phyloP scores from a whole-genome alignment of 2,888 invertebrate genomes.

The Agrotis clavis region DNA sequence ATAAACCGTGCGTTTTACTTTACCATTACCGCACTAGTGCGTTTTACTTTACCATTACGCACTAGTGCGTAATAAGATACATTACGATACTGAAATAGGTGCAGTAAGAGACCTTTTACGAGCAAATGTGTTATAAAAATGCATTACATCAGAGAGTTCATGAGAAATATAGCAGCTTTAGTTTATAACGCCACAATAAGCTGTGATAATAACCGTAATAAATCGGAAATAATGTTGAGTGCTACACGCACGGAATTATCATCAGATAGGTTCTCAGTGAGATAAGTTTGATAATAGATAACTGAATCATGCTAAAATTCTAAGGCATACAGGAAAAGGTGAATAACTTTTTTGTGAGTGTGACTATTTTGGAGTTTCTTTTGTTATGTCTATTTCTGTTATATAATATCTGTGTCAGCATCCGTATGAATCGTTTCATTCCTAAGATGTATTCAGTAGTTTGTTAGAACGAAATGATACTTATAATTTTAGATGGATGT shows the following conservation, averaged over 20 bases:
- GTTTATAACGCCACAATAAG: slow-evolving; percentile 63
- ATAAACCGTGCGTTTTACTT: too few relatives aligned
- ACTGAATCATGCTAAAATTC: slow-evolving; percentile 59
- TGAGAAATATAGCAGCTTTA: background rate
- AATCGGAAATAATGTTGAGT: slow-evolving; percentile 72
- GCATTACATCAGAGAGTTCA: background rate
- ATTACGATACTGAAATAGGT: too few relatives aligned
- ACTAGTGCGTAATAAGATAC: too few relatives aligned
- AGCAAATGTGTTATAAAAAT: background rate
- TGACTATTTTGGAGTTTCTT: background rate
- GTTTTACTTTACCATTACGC: too few relatives aligned
- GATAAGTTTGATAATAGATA: slow-evolving; percentile 68
- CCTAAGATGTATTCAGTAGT: background rate
- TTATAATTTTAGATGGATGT: too few relatives aligned
- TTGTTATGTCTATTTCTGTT: background rate
- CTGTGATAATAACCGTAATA: slow-evolving; percentile 65
- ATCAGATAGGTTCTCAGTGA: slow-evolving; percentile 48
- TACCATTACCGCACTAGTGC: too few relatives aligned
- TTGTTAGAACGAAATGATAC: too few relatives aligned
- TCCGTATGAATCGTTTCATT: background rate
- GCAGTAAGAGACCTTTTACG: too few relatives aligned
- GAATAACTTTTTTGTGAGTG: background rate
- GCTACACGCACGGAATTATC: slow-evolving; percentile 67
- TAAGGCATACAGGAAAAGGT: slow-evolving; percentile 6
- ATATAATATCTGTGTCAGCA: background rate